These are phyloP conservation scores for Psittacula cyanocephala DNA, from an alignment of 2,113 vertebrate species.

Conservation along the genomic window DNA sequence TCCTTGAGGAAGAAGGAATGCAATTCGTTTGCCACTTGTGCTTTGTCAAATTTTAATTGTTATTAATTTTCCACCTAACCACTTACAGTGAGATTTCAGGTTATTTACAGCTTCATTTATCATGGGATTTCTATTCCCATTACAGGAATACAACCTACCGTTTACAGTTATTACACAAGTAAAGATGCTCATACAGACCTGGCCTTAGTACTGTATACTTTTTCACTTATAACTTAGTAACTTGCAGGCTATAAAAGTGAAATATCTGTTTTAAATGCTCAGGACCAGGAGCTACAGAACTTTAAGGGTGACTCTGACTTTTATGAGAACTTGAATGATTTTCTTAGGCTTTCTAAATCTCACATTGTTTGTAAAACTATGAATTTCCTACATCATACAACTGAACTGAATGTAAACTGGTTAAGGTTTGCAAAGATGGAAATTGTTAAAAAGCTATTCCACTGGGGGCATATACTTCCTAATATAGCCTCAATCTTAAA, in stretches of 20 bases:
- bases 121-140: slow-evolving; percentile 36
- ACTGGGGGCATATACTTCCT: background rate
- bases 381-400: background rate
- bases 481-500: background rate
- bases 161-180: slow-evolving; percentile 7
- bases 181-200: background rate
- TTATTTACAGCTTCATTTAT: slow-evolving; percentile 48
- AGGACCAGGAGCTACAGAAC: background rate
- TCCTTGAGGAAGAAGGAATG: slow-evolving; percentile 50
- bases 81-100: slow-evolving; percentile 40
- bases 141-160: background rate
- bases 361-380: background rate
- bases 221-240: background rate
- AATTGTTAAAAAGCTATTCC: slow-evolving; percentile 11
- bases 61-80: slow-evolving; percentile 52
- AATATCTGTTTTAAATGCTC: background rate
- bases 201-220: background rate
- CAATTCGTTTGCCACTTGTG: slow-evolving; percentile 38
- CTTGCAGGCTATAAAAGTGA: background rate
- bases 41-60: slow-evolving; percentile 57
- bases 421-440: background rate
- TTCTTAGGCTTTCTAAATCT: background rate
- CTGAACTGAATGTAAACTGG: background rate
- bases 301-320: background rate
- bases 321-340: background rate